A percentile compares a stretch with the other conserved stretches of the same genome.
Evolutionary conservation across 2,113 vertebrate genomes (phyloP).

Genomic region (Procapra przewalskii): DNA sequence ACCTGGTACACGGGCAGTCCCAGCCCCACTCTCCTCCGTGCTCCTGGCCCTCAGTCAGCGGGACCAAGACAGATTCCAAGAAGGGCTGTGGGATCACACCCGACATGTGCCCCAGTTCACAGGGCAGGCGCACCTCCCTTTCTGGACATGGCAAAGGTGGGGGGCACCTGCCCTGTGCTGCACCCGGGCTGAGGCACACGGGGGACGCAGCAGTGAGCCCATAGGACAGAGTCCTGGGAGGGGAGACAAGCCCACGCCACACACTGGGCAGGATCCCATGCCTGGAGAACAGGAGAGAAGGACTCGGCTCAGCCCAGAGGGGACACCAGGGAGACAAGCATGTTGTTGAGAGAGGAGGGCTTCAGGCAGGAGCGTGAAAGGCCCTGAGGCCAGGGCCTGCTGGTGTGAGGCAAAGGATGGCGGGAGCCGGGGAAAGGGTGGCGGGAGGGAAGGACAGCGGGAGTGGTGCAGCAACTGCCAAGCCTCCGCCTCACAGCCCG

Average conservation of each 20-base stretch:
- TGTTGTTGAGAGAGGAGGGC: background rate
- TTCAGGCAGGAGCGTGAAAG: background rate
- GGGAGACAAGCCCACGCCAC: background rate
- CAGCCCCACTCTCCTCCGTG: background rate
- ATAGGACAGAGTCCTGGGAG: accelerated
- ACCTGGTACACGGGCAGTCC: background rate
- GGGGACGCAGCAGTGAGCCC: background rate
- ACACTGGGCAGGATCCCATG: background rate
- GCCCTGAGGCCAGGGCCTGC: background rate
- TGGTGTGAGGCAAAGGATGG: too few species aligned
- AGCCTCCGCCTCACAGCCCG: background rate
- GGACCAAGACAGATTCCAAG: background rate
- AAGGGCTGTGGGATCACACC: accelerated
- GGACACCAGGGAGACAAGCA: background rate
- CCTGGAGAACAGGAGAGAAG: background rate
- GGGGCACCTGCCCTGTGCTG: background rate
- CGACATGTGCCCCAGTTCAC: background rate
- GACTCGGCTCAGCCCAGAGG: accelerated
- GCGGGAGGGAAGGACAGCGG: background rate
- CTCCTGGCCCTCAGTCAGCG: background rate
- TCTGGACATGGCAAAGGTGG: background rate
- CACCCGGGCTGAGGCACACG: accelerated
- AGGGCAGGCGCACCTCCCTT: background rate
- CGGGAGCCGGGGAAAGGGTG: background rate
- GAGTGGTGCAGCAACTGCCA: background rate